Conservation (phyloP, 2,113 vertebrate genomes). For the Sturnira hondurensis region DNA sequence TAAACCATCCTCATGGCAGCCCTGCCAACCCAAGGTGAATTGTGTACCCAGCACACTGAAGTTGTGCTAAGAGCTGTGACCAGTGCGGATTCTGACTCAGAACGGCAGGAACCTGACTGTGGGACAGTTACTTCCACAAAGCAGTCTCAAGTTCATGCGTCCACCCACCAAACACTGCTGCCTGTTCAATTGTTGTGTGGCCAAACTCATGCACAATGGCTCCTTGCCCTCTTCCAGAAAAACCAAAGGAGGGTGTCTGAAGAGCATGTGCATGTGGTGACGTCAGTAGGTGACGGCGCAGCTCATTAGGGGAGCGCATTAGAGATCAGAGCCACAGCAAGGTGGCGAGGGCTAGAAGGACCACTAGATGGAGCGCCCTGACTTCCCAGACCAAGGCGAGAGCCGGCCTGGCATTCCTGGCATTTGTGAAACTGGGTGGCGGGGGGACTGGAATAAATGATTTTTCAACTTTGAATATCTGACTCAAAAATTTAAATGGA, state of each 20-base stretch:
- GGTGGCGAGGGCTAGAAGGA: background rate
- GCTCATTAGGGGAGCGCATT: background rate
- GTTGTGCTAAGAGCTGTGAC: background rate
- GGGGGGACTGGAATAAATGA: background rate
- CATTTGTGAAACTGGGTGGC: background rate
- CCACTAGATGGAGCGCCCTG: background rate
- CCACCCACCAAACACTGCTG: background rate
- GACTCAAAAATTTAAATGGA: background rate
- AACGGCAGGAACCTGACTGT: background rate
- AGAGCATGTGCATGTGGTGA: background rate
- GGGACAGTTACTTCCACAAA: background rate
- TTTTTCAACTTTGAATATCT: background rate
- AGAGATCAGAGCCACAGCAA: background rate
- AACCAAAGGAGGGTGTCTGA: background rate
- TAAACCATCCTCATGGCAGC: constrained; percentile 28
- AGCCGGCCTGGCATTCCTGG: background rate
- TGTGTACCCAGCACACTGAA: background rate
- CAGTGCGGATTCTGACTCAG: background rate
- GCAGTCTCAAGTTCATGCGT: background rate
- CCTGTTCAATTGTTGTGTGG: background rate
- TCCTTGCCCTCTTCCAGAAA: background rate
- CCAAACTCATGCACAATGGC: background rate
- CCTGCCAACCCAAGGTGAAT: background rate
- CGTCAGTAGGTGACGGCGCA: background rate
- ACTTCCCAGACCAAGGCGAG: background rate